Evolutionary conservation across 2,113 vertebrate species (phyloP).

Genomic region (Trematocara nigrifrons): DNA sequence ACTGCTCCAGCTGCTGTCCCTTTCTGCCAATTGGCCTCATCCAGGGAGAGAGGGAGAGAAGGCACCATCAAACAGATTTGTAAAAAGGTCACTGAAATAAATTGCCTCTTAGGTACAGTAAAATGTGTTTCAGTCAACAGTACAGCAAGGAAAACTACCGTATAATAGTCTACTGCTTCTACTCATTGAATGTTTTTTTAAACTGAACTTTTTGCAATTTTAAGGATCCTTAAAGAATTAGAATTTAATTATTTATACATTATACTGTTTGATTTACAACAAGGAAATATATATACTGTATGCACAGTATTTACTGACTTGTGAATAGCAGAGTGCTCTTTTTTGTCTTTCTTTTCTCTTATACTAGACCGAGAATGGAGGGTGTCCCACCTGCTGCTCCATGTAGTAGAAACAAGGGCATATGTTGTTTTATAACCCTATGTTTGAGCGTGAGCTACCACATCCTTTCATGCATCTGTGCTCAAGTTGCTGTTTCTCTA

Average conservation of each 20-base stretch:
- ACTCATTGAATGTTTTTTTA: background rate
- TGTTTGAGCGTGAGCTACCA: slow-evolving; percentile 27
- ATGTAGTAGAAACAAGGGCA: slow-evolving; percentile 60
- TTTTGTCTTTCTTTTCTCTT: background rate
- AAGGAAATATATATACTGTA: background rate
- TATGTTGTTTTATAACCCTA: slow-evolving; percentile 56
- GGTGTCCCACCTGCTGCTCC: slow-evolving; percentile 64
- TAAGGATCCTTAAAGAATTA: background rate
- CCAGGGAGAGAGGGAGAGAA: background rate
- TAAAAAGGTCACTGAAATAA: slow-evolving; percentile 63
- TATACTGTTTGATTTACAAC: background rate
- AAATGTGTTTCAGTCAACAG: slow-evolving; percentile 6
- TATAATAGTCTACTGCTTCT: background rate
- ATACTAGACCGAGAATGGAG: slow-evolving; percentile 11
- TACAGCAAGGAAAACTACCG: background rate
- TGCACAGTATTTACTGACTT: background rate
- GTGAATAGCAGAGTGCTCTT: background rate
- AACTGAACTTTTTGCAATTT: background rate
- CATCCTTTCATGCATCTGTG: slow-evolving; percentile 32
- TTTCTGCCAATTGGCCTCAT: slow-evolving; percentile 29
- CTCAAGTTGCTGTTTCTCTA: slow-evolving; percentile 19
- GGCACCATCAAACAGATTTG: slow-evolving; percentile 33
- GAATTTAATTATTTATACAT: background rate
- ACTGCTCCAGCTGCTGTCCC: background rate
- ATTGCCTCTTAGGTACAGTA: slow-evolving; percentile 41